Evolutionary conservation across 2,888 invertebrate genomes (phyloP).

Genomic region (Agrotis ipsilon): DNA sequence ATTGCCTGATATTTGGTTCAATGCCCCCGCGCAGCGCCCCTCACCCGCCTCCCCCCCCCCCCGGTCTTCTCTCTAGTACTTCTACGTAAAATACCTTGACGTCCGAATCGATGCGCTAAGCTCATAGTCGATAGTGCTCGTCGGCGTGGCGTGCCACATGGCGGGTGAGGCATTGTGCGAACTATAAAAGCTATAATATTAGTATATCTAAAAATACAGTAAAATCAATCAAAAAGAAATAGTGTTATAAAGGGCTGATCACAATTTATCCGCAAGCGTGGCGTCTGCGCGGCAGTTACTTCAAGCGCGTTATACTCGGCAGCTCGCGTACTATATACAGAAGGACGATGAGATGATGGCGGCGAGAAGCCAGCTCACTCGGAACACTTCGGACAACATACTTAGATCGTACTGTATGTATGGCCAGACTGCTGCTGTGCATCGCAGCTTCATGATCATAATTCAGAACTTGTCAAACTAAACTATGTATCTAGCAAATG

Average conservation of each 20-base stretch:
- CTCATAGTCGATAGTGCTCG: constrained; percentile 32
- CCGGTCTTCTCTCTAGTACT: constrained; percentile 16
- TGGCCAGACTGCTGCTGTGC: neutral
- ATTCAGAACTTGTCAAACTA: constrained; percentile 27
- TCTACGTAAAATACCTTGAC: constrained; percentile 61
- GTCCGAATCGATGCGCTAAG: constrained; percentile 47
- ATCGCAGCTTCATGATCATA: neutral
- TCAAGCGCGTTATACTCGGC: constrained; percentile 62
- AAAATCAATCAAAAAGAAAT: constrained; percentile 71
- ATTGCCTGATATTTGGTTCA: constrained; percentile 75
- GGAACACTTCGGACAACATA: neutral
- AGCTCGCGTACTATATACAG: constrained; percentile 31
- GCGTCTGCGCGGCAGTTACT: constrained; percentile 62
- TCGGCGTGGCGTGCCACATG: constrained; percentile 20
- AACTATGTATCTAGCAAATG: constrained; percentile 17
- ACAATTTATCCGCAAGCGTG: constrained; percentile 52
- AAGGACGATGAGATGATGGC: constrained; percentile 33
- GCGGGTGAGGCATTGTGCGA: constrained; percentile 68
- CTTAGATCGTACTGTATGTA: neutral
- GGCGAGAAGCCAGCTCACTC: neutral
- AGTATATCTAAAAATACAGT: constrained; percentile 70
- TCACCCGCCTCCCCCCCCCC: neutral
- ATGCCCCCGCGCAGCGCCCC: constrained; percentile 66
- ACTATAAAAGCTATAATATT: constrained; percentile 67
- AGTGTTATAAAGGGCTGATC: constrained; percentile 66